Evolutionary conservation across 1,140 invertebrate species (phyloP).

Genomic region (Stegodyphus mimosarum): DNA sequence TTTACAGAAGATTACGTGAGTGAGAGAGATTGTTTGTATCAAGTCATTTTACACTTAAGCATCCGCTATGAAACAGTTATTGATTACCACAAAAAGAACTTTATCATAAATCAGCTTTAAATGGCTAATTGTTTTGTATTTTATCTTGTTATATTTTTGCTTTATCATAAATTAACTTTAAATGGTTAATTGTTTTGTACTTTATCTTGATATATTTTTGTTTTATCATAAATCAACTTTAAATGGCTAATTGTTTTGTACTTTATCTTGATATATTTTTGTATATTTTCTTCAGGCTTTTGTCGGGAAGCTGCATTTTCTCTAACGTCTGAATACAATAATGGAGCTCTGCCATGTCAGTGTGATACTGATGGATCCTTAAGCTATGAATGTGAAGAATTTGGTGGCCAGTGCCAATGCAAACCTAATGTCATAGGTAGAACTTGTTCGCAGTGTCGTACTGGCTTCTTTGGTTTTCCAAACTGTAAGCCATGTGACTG

Average conservation of each 20-base stretch:
- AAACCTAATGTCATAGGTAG: slow-evolving; percentile 93
- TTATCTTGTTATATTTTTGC: not conserved
- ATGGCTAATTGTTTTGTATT: too few species aligned
- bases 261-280: not conserved
- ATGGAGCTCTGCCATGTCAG: slow-evolving; percentile 86
- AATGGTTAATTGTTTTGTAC: too few species aligned
- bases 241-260: too few species aligned
- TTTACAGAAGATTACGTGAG: too few species aligned
- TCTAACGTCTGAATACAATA: slow-evolving; percentile 93
- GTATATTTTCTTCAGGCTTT: slow-evolving; percentile 73
- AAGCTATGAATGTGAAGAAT: slow-evolving; percentile 88
- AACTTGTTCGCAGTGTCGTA: slow-evolving; percentile 87
- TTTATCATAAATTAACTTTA: too few species aligned
- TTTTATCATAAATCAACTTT: not conserved
- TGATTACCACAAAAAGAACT: too few species aligned
- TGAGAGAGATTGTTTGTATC: too few species aligned
- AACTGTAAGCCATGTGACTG: slow-evolving; percentile 90
- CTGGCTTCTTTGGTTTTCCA: slow-evolving; percentile 95
- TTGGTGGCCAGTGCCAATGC: slow-evolving; percentile 96
- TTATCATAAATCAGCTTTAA: too few species aligned
- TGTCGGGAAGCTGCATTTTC: slow-evolving; percentile 93
- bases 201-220: not conserved
- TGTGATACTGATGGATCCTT: slow-evolving; percentile 91
- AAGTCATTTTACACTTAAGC: too few species aligned
- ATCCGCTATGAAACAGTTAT: too few species aligned